Conservation (phyloP, 1,140 invertebrate species). For the fruit fly (Drosophila melanogaster) region DNA sequence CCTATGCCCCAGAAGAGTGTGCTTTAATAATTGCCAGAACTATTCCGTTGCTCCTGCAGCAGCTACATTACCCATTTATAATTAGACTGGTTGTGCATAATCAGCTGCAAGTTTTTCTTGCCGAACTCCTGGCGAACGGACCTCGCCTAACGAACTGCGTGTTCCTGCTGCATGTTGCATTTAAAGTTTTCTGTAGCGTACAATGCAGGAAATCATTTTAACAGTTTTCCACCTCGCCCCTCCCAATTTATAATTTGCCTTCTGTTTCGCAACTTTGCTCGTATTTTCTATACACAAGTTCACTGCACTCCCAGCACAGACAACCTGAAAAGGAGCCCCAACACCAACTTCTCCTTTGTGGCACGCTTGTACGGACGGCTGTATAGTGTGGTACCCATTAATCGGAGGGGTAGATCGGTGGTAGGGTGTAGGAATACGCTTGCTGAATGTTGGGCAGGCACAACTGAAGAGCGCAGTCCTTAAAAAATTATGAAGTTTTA, state of each 20-base stretch:
- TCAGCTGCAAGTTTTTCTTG: constrained; percentile 52
- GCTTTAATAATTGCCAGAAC: constrained; percentile 57
- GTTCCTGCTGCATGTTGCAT: constrained; percentile 73
- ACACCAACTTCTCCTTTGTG: constrained; percentile 70
- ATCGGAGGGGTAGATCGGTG: not conserved
- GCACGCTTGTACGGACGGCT: constrained; percentile 36
- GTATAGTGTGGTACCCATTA: constrained; percentile 4
- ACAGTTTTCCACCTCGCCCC: constrained; percentile 63
- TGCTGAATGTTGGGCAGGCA: no score
- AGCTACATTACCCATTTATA: constrained; percentile 70
- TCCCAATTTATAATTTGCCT: constrained; percentile 23
- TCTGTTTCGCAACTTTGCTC: constrained; percentile 15
- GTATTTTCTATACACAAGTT: constrained; percentile 64
- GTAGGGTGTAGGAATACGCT: not conserved
- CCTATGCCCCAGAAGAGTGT: not conserved
- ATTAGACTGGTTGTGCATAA: constrained; percentile 73
- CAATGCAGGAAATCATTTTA: constrained; percentile 81
- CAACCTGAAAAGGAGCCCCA: constrained; percentile 62
- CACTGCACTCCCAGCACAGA: constrained; percentile 67
- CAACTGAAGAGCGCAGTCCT: no score
- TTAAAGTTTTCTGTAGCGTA: constrained; percentile 78
- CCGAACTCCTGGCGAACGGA: constrained; percentile 17
- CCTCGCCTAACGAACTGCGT: constrained; percentile 32
- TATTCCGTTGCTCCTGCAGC: constrained; percentile 15
- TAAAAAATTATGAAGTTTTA: no score